Percentiles rank a stretch among this genome's conserved stretches.
These are phyloP conservation scores for Sebastes nivosus DNA, from an alignment of 2,797 vertebrate genomes.

Conservation along the genomic window DNA sequence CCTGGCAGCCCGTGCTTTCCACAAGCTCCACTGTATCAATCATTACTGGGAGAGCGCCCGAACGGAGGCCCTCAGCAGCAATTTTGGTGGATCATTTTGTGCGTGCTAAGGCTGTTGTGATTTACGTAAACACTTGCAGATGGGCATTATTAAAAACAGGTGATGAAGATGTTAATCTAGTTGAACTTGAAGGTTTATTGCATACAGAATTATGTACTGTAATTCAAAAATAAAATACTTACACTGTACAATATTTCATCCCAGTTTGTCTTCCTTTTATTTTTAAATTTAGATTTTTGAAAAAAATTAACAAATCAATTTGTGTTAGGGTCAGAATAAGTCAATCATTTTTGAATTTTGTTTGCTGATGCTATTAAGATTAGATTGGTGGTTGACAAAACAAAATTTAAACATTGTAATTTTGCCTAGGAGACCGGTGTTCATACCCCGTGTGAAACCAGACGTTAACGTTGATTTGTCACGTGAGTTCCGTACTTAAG, in stretches of 20 bases:
- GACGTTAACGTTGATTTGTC: rapidly evolving
- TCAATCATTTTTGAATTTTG: neutral
- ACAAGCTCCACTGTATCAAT: slow-evolving; percentile 70
- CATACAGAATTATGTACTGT: neutral
- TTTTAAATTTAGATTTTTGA: neutral
- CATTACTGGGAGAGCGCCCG: slow-evolving; percentile 44
- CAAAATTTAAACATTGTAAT: no score
- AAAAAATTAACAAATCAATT: neutral
- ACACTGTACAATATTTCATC: neutral
- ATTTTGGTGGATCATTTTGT: slow-evolving; percentile 49
- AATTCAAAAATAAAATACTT: neutral
- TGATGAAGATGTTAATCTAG: slow-evolving; percentile 38
- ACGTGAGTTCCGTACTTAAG: no score
- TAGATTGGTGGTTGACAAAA: no score
- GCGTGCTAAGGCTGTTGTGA: slow-evolving; percentile 44
- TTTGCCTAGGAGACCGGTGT: no score
- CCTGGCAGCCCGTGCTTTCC: slow-evolving; percentile 61
- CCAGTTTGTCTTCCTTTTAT: neutral
- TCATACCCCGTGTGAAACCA: no score
- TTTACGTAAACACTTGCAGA: slow-evolving; percentile 63
- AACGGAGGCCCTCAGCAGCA: slow-evolving; percentile 48
- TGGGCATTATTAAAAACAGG: slow-evolving; percentile 60
- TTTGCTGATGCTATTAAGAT: neutral
- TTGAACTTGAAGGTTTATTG: slow-evolving; percentile 12
- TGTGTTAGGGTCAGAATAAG: neutral